Base-by-base conservation (phyloP, 2,888 invertebrate genomes). In the Dugesia japonica region DNA sequence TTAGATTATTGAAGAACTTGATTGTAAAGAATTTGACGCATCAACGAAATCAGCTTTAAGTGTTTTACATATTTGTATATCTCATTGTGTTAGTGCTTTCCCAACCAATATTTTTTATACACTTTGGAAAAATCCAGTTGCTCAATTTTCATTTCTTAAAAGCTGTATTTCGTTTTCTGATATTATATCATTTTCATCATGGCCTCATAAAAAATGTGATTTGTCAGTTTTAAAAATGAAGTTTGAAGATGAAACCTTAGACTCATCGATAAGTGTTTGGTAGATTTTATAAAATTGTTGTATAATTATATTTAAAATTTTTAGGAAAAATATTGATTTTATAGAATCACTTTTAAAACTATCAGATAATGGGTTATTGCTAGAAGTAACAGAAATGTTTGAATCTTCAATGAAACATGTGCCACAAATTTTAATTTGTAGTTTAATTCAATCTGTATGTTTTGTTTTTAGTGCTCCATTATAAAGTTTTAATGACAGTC, bases 271-370 rank as follows among this genome's bases (percentile, higher is more conserved):
- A 13, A n/a, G 20, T 13, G 4, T 56, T 56, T 56, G 56, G 56
- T 56, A 4, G 4, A 1, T 56, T n/a, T 20, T 4, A 4, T 31
- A 31, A 7, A 56, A 56, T n/a, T 20, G 4, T 56, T 1, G 17
- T 56, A 23, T 56, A 56, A 20, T 56, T 13, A 20, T 56, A 23
- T 9, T 20, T 4, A 23, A 13, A 56, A 56, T 56, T 20, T 13
- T 56, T 56, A 56, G 56, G 56, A 56, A 56, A 56, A 56, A 56
- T 56, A 56, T 56, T n/a, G 56, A 56, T 56, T 56, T 9, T 56
- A 23, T 56, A 20, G 56, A 56, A 23, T 9, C n/a, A 4, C 56
- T 56, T n/a, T n/a, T 56, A 56, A 56, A 56, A 56, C 17, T 56
- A n/a, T 56, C 56, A 20, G 56, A 56, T 56, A 23, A 20, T 56